These are phyloP conservation scores for Triops cancriformis DNA, from an alignment of 1,140 invertebrate species.

Conservation along the genomic window DNA sequence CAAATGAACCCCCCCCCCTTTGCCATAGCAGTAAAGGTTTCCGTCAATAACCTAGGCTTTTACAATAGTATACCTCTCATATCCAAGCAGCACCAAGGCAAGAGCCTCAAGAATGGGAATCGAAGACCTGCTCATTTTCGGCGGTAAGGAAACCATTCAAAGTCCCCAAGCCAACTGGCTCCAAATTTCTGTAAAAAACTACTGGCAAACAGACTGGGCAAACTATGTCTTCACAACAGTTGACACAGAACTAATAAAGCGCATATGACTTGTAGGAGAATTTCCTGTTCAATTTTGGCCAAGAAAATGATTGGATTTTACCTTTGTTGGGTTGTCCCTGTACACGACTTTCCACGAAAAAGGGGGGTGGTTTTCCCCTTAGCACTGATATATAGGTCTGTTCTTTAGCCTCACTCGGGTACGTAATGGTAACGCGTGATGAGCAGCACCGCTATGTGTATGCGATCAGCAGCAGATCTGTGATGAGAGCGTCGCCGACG, in stretches of 20 bases:
- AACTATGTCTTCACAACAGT: too few species aligned
- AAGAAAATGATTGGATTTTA: neutral
- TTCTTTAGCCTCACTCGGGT: neutral
- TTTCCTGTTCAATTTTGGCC: neutral
- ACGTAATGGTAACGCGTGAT: neutral
- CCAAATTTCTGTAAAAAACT: neutral
- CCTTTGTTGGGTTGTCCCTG: neutral
- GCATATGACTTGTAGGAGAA: too few species aligned
- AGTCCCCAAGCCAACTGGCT: neutral
- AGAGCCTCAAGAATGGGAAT: neutral
- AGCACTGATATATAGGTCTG: neutral
- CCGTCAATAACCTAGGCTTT: neutral
- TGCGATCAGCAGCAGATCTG: neutral
- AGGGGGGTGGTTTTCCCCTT: neutral
- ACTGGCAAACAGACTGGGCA: neutral
- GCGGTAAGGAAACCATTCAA: neutral
- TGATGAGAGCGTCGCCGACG: slow-evolving; percentile 1
- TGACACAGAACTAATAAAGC: too few species aligned
- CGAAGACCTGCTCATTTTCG: neutral
- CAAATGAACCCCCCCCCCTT: neutral
- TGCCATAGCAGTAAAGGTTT: neutral
- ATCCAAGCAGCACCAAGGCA: neutral
- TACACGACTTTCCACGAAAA: neutral
- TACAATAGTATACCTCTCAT: neutral
- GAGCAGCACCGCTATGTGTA: slow-evolving; percentile 1